Evolutionary conservation across 2,888 invertebrate species (phyloP).

Genomic region (Monopis laevigella): DNA sequence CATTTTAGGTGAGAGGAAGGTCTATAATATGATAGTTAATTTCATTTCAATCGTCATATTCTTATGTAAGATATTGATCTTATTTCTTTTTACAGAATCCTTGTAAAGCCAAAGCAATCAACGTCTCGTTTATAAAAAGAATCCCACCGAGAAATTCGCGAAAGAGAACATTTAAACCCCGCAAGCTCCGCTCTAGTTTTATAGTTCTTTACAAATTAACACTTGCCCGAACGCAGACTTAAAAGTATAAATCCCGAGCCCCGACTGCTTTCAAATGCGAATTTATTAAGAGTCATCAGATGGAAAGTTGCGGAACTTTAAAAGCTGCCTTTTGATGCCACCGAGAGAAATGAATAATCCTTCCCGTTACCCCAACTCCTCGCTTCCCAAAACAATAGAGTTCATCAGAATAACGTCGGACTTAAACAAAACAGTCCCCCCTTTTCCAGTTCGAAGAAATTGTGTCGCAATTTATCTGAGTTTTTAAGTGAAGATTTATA

Average conservation of each 20-base stretch:
- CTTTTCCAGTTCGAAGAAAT: constrained; percentile 28
- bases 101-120: too few relatives aligned
- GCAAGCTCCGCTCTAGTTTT: too few relatives aligned
- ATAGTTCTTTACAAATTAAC: too few relatives aligned
- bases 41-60: too few relatives aligned
- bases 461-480: constrained; percentile 24
- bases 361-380: constrained; percentile 42
- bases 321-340: constrained; percentile 41
- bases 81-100: too few relatives aligned
- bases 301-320: constrained; percentile 35
- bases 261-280: constrained; percentile 23
- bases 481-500: constrained; percentile 8
- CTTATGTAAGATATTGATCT: too few relatives aligned
- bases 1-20: too few relatives aligned
- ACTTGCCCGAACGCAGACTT: too few relatives aligned
- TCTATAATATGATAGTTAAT: too few relatives aligned
- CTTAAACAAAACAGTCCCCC: constrained; percentile 57
- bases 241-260: constrained; percentile 6
- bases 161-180: too few relatives aligned
- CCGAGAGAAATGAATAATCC: constrained; percentile 51
- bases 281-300: constrained; percentile 42
- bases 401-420: constrained; percentile 55
- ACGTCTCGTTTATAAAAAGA: too few relatives aligned
- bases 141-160: too few relatives aligned
- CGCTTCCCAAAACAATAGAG: constrained; percentile 48